A percentile compares a stretch with the other conserved stretches of the same genome.
Evolutionary conservation across 2,113 vertebrate genomes (phyloP).

Genomic region (Oreochromis spilurus): DNA sequence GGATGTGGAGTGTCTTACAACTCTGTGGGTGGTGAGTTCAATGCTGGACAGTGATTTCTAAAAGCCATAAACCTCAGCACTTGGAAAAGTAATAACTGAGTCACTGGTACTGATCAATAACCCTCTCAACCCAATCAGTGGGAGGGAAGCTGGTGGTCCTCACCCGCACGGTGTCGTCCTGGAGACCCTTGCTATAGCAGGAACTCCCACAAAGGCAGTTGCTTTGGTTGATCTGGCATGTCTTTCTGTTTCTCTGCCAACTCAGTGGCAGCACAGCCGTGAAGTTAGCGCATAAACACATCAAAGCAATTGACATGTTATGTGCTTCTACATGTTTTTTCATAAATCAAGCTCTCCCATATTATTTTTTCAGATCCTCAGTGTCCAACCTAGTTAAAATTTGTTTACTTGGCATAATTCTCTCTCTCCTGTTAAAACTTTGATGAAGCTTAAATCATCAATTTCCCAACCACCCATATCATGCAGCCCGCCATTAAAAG

Average conservation of each 20-base stretch:
- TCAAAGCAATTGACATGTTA: neutral
- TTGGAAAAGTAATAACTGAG: slow-evolving; percentile 29
- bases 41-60: neutral
- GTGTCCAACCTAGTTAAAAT: slow-evolving; percentile 19
- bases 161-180: neutral
- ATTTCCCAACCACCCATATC: slow-evolving; percentile 21
- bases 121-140: neutral
- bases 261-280: neutral
- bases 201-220: neutral
- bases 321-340: neutral
- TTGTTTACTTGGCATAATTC: slow-evolving; percentile 23
- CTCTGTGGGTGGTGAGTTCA: neutral
- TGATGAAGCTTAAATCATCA: slow-evolving; percentile 27
- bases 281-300: neutral
- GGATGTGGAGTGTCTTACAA: slow-evolving; percentile 2
- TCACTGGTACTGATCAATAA: slow-evolving; percentile 33
- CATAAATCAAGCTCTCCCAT: neutral
- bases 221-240: neutral
- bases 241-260: neutral
- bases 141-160: neutral
- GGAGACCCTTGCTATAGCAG: neutral
- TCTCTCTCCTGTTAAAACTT: slow-evolving; percentile 17
- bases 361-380: neutral
- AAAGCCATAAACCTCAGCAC: neutral
- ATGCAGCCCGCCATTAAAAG: slow-evolving; percentile 27